Evolutionary conservation across 1,140 invertebrate genomes (phyloP).

Genomic region (Drosophila tropicalis): DNA sequence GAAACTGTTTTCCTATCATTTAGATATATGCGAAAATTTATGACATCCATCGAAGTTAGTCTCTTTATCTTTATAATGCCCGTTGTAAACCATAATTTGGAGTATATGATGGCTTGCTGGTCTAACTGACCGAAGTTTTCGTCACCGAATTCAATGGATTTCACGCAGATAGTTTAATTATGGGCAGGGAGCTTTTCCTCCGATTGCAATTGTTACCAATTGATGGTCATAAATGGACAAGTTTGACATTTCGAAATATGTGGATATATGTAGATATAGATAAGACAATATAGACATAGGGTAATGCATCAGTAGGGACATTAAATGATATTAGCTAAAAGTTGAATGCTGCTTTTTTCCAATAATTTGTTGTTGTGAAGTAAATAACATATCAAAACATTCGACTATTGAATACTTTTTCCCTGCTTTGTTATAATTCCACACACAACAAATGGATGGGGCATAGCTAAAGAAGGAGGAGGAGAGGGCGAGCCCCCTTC

Average conservation of each 20-base stretch:
- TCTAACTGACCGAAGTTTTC: slow-evolving; percentile 34
- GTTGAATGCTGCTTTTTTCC: slow-evolving; percentile 14
- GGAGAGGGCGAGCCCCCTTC: neutral
- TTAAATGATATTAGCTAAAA: too few species aligned
- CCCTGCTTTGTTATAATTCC: slow-evolving; percentile 56
- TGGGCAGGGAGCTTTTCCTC: slow-evolving; percentile 36
- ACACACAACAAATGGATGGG: slow-evolving; percentile 39
- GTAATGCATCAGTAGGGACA: too few species aligned
- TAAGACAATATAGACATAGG: neutral
- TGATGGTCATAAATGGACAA: slow-evolving; percentile 49
- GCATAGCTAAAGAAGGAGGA: neutral
- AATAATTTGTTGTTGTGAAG: slow-evolving; percentile 36
- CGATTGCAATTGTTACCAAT: slow-evolving; percentile 46
- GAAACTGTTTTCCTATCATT: slow-evolving; percentile 48
- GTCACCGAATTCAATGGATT: slow-evolving; percentile 32
- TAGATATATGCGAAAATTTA: slow-evolving; percentile 44
- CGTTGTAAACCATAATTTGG: slow-evolving; percentile 68
- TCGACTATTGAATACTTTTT: slow-evolving; percentile 51
- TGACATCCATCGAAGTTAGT: neutral
- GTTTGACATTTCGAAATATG: slow-evolving; percentile 42
- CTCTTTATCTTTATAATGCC: slow-evolving; percentile 61
- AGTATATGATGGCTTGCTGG: slow-evolving; percentile 25
- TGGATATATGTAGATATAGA: slow-evolving; percentile 42
- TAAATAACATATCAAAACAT: slow-evolving; percentile 20
- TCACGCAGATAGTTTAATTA: slow-evolving; percentile 47